These are phyloP conservation scores for Caradrina clavipalpis DNA, from an alignment of 2,888 invertebrate species.

Conservation along the genomic window DNA sequence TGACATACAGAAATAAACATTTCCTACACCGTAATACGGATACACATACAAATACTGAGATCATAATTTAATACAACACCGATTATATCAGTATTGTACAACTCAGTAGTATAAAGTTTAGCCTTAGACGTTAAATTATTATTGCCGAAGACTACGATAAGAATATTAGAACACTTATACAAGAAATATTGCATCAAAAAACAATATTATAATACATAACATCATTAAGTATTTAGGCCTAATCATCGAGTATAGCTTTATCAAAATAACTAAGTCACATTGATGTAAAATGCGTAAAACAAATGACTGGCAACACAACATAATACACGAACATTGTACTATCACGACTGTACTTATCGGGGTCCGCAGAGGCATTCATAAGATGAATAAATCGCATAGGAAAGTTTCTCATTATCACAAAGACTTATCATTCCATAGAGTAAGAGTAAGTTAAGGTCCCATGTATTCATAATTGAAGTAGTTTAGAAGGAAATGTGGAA, in stretches of 20 bases:
- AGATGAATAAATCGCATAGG: constrained; percentile 50
- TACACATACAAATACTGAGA: constrained; percentile 73
- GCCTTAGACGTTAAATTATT: constrained; percentile 67
- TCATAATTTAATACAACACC: constrained; percentile 72
- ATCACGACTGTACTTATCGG: constrained; percentile 61
- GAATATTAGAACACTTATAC: constrained; percentile 52
- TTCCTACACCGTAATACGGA: constrained; percentile 52
- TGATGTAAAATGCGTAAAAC: constrained; percentile 41
- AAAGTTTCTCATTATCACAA: constrained; percentile 60
- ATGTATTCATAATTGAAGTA: constrained; percentile 64
- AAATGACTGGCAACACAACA: constrained; percentile 52
- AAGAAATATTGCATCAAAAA: constrained; percentile 62
- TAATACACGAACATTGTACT: constrained; percentile 57
- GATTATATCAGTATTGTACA: constrained; percentile 71
- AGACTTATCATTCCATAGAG: constrained; percentile 58
- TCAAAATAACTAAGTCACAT: constrained; percentile 57
- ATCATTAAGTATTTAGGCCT: constrained; percentile 66
- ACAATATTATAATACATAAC: constrained; percentile 43
- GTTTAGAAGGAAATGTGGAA: constrained; percentile 57
- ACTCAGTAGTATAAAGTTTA: constrained; percentile 64
- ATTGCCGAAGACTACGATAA: constrained; percentile 66
- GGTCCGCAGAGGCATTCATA: constrained; percentile 52
- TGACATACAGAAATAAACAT: constrained; percentile 52
- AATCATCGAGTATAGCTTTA: constrained; percentile 58
- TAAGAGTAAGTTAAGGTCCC: constrained; percentile 63